Conservation (phyloP, 2,888 invertebrate species). For the Andrena trimmerana region DNA sequence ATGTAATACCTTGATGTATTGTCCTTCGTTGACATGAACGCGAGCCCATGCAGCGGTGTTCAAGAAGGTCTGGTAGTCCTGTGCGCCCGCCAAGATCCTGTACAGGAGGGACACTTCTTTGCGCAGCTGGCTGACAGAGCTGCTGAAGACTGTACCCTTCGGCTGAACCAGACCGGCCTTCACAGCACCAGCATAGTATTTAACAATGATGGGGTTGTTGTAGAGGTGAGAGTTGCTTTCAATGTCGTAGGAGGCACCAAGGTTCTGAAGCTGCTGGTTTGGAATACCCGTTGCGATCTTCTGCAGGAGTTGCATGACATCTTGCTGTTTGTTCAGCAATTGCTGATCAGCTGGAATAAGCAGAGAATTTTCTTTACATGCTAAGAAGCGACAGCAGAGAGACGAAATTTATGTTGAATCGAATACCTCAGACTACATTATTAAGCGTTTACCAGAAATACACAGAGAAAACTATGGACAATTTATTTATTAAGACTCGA, state of each 20-base stretch:
- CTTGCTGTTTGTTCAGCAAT: constrained; percentile 86
- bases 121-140: constrained; percentile 87
- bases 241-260: constrained; percentile 87
- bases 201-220: constrained; percentile 85
- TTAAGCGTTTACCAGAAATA: background rate
- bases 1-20: constrained; percentile 86
- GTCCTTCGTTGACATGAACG: constrained; percentile 89
- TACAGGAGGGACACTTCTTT: constrained; percentile 89
- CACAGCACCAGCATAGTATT: constrained; percentile 87
- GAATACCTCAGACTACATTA: background rate
- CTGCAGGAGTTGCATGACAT: constrained; percentile 84
- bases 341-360: constrained; percentile 86
- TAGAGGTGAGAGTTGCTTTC: constrained; percentile 88
- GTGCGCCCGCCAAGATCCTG: constrained; percentile 89
- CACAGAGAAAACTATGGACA: background rate
- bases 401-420: background rate
- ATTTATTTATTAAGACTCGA: background rate
- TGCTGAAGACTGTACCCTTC: constrained; percentile 88
- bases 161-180: constrained; percentile 87
- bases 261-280: constrained; percentile 86
- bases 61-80: constrained; percentile 90
- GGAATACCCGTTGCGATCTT: constrained; percentile 88
- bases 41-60: constrained; percentile 90
- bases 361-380: background rate
- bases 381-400: too few species aligned